Base-by-base conservation (phyloP, 2,888 invertebrate species). In the Deilephila elpenor region DNA sequence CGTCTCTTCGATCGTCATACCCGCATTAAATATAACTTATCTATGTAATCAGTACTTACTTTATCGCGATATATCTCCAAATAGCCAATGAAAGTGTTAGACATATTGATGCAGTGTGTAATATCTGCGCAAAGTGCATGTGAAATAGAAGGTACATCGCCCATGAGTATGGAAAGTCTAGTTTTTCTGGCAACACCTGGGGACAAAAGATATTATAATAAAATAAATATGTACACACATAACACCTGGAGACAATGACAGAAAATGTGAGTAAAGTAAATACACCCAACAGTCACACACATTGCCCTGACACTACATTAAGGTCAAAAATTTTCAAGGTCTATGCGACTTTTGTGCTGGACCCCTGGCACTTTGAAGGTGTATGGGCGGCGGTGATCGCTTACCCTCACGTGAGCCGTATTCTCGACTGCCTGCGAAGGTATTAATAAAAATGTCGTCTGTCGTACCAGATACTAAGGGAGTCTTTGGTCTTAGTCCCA, bases 41-140 rank as follows among this genome's bases (percentile, higher is more conserved):
- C 51, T 60, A 29, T 7, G 60, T 37, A 53, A 73, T 70, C 70
- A 44, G 53, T 71, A 94, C 96, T 96, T 90, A 97, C 97, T 96
- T 97, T 87, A 98, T 96, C 75, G 97, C 97, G 75, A 98, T 95
- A 89, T 98, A 98, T 83, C 98, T 96, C 97, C 98, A 98, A 81
- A 98, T 97, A 25, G 98, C 98, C 84, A 98, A 89, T 0, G 97
- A 96, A 6, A 97, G 95, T 3, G 97, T 97, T 80, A 98, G 95
- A 87, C 97, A 98, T 77, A 98, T 97, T 34, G 98, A 97, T 56
- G 97, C 96, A 0, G 98, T 97, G 89, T 98, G 98, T 76, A 97
- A 95, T 70, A 97, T 96, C 87, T 97, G 97, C 4, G 97, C 96
- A 86, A 97, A 97, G 89, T 98, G 97, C 91, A 97, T 97, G 88